Conservation (phyloP, 1,140 invertebrate genomes). For the Sarcophaga peregrina region DNA sequence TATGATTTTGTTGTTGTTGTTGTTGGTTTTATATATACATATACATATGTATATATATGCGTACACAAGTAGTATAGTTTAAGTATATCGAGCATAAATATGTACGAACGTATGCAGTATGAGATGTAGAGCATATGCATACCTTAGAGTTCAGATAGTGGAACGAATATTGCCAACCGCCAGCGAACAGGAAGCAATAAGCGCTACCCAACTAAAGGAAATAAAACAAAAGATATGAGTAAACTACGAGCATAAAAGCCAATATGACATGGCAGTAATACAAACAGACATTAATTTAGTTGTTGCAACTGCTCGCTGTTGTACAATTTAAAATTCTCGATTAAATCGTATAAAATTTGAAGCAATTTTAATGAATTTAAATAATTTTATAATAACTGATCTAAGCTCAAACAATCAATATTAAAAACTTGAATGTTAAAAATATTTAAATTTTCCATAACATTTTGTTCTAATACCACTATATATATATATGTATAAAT, state of each 20-base stretch:
- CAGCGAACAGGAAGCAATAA: slow-evolving; percentile 36
- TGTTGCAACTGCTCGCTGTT: no score
- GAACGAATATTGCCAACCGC: slow-evolving; percentile 20
- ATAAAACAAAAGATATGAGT: slow-evolving; percentile 29
- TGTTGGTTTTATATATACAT: background rate
- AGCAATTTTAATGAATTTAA: no score
- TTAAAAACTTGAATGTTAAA: no score
- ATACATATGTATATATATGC: no score
- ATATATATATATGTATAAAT: no score
- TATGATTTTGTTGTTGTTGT: background rate
- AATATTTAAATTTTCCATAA: no score
- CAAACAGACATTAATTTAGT: background rate
- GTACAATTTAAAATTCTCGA: no score
- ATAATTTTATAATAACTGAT: no score
- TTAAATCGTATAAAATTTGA: no score
- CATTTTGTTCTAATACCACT: no score
- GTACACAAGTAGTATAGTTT: background rate
- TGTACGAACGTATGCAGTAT: background rate
- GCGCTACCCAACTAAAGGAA: slow-evolving; percentile 34
- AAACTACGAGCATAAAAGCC: slow-evolving; percentile 5
- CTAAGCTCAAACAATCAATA: no score
- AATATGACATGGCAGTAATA: slow-evolving; percentile 29
- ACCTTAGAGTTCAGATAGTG: background rate
- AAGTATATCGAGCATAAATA: background rate
- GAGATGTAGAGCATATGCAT: background rate